Percentiles rank a stretch among this genome's conserved stretches.
Evolutionary conservation across 1,140 invertebrate species (phyloP).

Genomic region (Geopemphigus sp.): DNA sequence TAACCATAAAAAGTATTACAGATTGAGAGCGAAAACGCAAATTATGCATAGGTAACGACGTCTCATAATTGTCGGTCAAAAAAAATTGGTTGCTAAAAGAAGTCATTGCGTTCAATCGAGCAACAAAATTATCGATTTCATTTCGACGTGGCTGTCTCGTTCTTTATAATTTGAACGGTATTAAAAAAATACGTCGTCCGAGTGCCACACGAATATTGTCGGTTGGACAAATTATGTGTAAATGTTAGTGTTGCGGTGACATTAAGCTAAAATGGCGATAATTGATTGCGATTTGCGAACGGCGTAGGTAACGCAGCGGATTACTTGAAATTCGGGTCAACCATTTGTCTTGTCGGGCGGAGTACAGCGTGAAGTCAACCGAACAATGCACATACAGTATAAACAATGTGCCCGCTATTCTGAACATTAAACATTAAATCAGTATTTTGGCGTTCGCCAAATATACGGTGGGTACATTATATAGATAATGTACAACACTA

Average conservation of each 20-base stretch:
- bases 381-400: background rate
- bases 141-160: background rate
- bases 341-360: conserved; percentile 15
- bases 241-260: background rate
- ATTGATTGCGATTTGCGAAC: conserved; percentile 1
- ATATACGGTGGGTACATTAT: background rate
- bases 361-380: background rate
- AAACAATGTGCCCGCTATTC: conserved; percentile 15
- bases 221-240: no score
- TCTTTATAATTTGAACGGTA: background rate
- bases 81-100: no score
- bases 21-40: no score
- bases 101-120: no score
- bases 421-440: conserved; percentile 21
- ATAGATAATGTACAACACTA: background rate
- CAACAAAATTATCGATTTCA: no score
- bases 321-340: conserved; percentile 7
- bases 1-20: no score
- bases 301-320: background rate
- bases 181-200: background rate
- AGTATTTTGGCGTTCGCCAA: background rate
- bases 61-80: no score
- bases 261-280: conserved; percentile 13
- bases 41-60: no score
- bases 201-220: background rate